These are phyloP conservation scores for Uropsilus gracilis DNA, from an alignment of 2,113 vertebrate species.

Conservation along the genomic window DNA sequence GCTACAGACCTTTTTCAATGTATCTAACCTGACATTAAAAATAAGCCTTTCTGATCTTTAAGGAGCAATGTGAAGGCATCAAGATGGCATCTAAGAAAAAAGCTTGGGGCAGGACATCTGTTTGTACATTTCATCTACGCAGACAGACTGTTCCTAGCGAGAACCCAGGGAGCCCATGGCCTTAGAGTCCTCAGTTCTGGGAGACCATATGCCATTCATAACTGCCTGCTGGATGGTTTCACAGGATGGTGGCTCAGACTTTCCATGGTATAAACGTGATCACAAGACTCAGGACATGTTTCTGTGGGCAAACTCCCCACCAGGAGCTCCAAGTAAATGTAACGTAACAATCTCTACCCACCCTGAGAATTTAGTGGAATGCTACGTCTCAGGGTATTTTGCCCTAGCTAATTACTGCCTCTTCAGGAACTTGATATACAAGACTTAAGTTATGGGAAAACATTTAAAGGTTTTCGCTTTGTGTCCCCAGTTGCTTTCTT, in stretches of 20 bases:
- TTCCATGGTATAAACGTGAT: background rate
- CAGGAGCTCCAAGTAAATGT: background rate
- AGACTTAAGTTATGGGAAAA: background rate
- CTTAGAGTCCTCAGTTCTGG: background rate
- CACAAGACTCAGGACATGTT: constrained; percentile 25
- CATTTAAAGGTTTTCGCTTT: background rate
- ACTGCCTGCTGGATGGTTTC: background rate
- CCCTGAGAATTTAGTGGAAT: constrained; percentile 20
- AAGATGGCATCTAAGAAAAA: background rate
- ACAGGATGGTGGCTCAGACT: background rate
- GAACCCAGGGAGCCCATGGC: constrained; percentile 45
- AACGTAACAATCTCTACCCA: constrained; percentile 16
- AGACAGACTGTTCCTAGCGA: constrained; percentile 47
- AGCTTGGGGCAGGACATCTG: constrained; percentile 39
- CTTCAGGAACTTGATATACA: background rate
- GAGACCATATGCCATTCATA: background rate
- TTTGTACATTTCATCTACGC: constrained; percentile 52
- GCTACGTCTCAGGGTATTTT: background rate
- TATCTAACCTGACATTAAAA: constrained; percentile 63
- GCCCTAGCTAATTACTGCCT: background rate
- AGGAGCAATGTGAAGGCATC: constrained; percentile 62
- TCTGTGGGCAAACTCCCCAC: constrained; percentile 24
- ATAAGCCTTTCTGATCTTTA: constrained; percentile 49
- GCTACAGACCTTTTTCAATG: constrained; percentile 57
- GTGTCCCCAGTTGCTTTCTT: background rate